These are phyloP conservation scores for Argya squamiceps DNA, from an alignment of 2,797 vertebrate genomes.

Conservation along the genomic window DNA sequence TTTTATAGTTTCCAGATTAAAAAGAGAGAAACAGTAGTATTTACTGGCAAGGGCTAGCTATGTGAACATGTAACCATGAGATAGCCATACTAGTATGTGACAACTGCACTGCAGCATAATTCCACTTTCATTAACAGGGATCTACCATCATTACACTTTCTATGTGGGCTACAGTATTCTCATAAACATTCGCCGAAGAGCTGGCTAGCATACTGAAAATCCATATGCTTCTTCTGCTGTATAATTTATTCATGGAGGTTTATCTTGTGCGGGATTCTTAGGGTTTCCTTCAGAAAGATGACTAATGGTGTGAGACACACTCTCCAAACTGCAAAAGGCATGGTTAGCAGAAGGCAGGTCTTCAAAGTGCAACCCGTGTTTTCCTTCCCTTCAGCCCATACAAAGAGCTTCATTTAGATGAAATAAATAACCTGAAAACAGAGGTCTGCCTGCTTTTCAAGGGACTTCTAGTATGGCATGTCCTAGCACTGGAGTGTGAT, in stretches of 20 bases:
- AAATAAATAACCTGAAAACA: not conserved
- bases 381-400: not conserved
- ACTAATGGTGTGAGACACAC: not conserved
- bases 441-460: not conserved
- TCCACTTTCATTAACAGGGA: not conserved
- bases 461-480: not conserved
- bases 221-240: constrained; percentile 1
- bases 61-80: not conserved
- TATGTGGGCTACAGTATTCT: not conserved
- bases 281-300: constrained; percentile 11
- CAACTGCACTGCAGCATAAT: not conserved
- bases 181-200: not conserved
- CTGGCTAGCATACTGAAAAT: not conserved
- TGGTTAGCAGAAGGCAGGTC: not conserved
- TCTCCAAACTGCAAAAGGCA: not conserved
- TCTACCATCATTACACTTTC: not conserved
- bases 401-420: not conserved
- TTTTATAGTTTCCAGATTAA: not conserved
- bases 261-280: not conserved
- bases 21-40: not conserved
- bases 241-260: constrained; percentile 17
- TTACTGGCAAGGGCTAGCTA: not conserved
- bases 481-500: accelerated
- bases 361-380: not conserved
- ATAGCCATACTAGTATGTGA: not conserved